phyloP scores from a whole-genome alignment of 1,140 invertebrate species.

The Spodoptera frugiperda region DNA sequence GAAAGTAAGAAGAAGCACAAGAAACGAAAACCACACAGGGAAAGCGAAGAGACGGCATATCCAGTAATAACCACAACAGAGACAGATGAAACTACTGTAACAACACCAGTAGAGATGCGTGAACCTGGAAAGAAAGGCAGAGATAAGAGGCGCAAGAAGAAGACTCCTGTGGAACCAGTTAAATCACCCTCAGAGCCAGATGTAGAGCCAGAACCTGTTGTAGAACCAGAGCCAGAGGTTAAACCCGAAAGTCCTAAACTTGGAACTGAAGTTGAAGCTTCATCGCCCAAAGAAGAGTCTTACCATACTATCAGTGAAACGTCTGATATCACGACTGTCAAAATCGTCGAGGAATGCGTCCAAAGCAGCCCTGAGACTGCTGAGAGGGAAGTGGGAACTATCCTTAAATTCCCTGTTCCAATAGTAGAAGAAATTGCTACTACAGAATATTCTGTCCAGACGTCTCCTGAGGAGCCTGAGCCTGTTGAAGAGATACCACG shows the following conservation, averaged over 20 bases:
- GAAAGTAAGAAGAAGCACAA: slow-evolving; percentile 74
- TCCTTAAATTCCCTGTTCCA: slow-evolving; percentile 87
- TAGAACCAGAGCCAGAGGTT: slow-evolving; percentile 54
- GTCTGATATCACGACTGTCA: slow-evolving; percentile 87
- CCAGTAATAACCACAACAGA: slow-evolving; percentile 73
- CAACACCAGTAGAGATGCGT: slow-evolving; percentile 64
- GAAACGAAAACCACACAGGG: slow-evolving; percentile 68
- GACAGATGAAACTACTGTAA: slow-evolving; percentile 63
- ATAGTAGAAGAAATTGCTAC: slow-evolving; percentile 86
- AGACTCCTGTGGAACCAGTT: slow-evolving; percentile 50
- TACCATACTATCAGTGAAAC: slow-evolving; percentile 87
- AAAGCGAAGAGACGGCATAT: slow-evolving; percentile 78
- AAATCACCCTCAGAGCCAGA: slow-evolving; percentile 14
- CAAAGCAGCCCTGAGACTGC: slow-evolving; percentile 79
- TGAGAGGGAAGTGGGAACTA: slow-evolving; percentile 77
- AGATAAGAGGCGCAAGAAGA: slow-evolving; percentile 70
- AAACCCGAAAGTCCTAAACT: slow-evolving; percentile 62
- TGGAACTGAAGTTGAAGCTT: slow-evolving; percentile 72
- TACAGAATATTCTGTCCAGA: slow-evolving; percentile 87
- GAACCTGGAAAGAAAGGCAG: slow-evolving; percentile 68
- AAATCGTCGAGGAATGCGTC: slow-evolving; percentile 89
- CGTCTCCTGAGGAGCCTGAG: slow-evolving; percentile 86
- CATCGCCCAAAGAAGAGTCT: slow-evolving; percentile 83
- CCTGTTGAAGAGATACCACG: slow-evolving; percentile 71
- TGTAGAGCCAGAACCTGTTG: slow-evolving; percentile 54